Percentiles rank a stretch among this genome's conserved stretches.
Conservation (phyloP, 2,888 invertebrate genomes). For the Nebria brevicollis region DNA sequence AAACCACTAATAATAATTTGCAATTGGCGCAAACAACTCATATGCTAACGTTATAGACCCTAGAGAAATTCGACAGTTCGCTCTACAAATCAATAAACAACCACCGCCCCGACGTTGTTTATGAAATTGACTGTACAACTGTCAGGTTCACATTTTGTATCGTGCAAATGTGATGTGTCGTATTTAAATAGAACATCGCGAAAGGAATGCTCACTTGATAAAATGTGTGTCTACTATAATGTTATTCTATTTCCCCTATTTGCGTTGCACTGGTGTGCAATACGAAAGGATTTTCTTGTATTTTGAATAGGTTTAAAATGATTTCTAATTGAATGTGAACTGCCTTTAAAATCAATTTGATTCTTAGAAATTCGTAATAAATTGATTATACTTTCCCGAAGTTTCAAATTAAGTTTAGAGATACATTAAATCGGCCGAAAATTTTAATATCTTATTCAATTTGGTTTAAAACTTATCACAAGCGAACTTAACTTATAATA, state of each 20-base stretch:
- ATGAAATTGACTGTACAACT: neutral
- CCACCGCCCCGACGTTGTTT: neutral
- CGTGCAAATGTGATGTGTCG: slow-evolving; percentile 28
- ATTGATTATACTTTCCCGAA: neutral
- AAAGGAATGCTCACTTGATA: slow-evolving; percentile 12
- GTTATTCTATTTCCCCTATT: neutral
- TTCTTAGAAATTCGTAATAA: neutral
- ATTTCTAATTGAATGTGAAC: neutral
- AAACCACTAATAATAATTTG: neutral
- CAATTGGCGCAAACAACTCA: neutral
- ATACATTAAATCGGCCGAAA: slow-evolving; percentile 4
- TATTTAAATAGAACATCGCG: slow-evolving; percentile 15
- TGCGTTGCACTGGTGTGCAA: neutral
- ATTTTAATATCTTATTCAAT: slow-evolving; percentile 5
- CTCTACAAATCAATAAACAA: neutral
- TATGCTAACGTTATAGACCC: neutral
- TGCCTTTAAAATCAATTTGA: neutral
- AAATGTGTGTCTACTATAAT: slow-evolving; percentile 14
- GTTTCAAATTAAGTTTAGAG: neutral
- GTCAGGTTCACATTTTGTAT: slow-evolving; percentile 33
- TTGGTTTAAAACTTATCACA: neutral
- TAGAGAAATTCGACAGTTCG: neutral
- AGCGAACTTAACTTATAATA: no score
- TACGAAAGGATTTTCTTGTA: neutral
- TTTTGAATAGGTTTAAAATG: neutral